Percentiles rank a stretch among this genome's conserved stretches.
phyloP scores from a whole-genome alignment of 1,140 invertebrate species.

The Pseudomyrmex flavicornis region DNA sequence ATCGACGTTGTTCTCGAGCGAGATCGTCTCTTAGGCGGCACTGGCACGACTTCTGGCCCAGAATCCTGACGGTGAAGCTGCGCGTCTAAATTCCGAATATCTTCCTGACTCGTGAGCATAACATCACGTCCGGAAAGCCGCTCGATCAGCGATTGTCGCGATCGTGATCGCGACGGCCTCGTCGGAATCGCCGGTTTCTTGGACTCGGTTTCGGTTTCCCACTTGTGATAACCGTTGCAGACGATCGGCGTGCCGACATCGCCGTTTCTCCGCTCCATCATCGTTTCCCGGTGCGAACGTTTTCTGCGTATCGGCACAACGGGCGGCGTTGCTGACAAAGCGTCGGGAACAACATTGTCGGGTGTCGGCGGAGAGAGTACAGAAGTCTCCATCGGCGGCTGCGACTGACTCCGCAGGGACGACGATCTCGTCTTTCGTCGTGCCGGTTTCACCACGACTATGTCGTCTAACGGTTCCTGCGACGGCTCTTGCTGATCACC shows the following conservation, averaged over 20 bases:
- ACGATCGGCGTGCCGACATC: constrained; percentile 54
- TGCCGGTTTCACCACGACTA: constrained; percentile 81
- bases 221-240: constrained; percentile 75
- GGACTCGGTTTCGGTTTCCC: constrained; percentile 20
- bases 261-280: constrained; percentile 53
- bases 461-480: constrained; percentile 79
- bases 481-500: constrained; percentile 53
- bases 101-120: constrained; percentile 72
- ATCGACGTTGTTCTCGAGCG: constrained; percentile 87
- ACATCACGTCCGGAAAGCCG: constrained; percentile 78
- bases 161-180: neutral
- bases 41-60: constrained; percentile 44
- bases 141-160: constrained; percentile 76
- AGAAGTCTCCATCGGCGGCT: constrained; percentile 55
- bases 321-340: constrained; percentile 64
- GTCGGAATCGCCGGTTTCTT: constrained; percentile 38
- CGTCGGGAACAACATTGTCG: neutral
- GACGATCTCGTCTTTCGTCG: constrained; percentile 80
- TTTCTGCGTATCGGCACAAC: constrained; percentile 77
- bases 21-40: constrained; percentile 83
- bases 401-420: constrained; percentile 70
- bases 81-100: constrained; percentile 80
- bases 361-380: constrained; percentile 16
- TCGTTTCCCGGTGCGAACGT: constrained; percentile 62
- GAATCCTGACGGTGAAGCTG: constrained; percentile 41